phyloP scores from a whole-genome alignment of 2,797 vertebrate species.

The Columba guinea region DNA sequence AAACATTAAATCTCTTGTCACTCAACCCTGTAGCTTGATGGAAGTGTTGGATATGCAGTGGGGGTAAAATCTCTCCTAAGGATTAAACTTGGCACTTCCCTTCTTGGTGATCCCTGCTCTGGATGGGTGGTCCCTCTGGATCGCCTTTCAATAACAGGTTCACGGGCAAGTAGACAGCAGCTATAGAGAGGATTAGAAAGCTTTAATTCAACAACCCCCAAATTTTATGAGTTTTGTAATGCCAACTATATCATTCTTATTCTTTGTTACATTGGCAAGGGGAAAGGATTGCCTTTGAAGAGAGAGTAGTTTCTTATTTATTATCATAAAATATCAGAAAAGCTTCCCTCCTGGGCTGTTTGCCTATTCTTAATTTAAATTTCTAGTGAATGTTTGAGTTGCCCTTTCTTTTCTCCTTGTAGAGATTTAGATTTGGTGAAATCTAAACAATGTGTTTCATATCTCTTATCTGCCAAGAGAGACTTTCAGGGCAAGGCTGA shows the following conservation, averaged over 20 bases:
- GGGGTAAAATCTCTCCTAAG: constrained; percentile 10
- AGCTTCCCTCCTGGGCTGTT: constrained; percentile 36
- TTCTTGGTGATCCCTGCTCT: neutral
- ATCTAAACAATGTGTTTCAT: constrained; percentile 53
- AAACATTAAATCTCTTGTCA: constrained; percentile 69
- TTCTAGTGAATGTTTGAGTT: neutral
- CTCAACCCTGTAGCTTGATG: constrained; percentile 46
- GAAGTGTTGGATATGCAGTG: constrained; percentile 3
- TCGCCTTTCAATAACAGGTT: neutral
- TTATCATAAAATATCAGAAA: neutral
- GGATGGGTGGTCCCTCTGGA: constrained; percentile 39
- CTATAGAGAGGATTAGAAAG: neutral
- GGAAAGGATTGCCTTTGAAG: neutral
- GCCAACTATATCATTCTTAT: neutral
- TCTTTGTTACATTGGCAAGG: neutral
- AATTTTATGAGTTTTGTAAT: neutral
- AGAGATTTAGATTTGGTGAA: constrained; percentile 52
- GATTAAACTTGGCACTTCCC: constrained; percentile 30
- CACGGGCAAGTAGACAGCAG: neutral
- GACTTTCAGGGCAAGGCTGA: constrained; percentile 33
- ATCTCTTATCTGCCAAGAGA: constrained; percentile 49
- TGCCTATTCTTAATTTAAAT: neutral
- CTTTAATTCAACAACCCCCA: neutral
- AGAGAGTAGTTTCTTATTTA: neutral
- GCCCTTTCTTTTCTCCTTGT: neutral